These are phyloP conservation scores for Acrobasis consociella DNA, from an alignment of 2,888 invertebrate genomes.

Conservation along the genomic window DNA sequence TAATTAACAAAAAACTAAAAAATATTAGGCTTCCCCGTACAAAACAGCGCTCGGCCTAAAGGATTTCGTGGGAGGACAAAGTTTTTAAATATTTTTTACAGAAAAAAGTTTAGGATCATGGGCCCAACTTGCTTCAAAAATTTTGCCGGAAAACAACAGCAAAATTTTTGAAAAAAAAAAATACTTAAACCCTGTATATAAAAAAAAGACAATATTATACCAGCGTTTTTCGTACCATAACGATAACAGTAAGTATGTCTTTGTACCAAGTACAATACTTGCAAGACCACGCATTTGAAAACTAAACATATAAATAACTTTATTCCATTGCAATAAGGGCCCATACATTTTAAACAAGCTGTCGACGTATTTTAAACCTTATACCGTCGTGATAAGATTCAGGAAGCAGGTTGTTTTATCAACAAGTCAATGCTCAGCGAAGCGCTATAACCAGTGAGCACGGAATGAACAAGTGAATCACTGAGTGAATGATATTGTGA, in stretches of 20 bases:
- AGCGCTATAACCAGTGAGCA: slow-evolving; percentile 35
- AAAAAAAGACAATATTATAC: no score
- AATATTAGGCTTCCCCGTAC: no score
- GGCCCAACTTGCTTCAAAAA: no score
- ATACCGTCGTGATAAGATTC: neutral
- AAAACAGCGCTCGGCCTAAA: no score
- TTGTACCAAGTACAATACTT: neutral
- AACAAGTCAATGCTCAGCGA: slow-evolving; percentile 45
- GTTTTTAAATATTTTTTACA: no score
- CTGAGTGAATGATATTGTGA: slow-evolving; percentile 28
- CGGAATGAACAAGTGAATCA: slow-evolving; percentile 37
- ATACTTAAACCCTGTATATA: no score
- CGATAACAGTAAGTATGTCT: neutral
- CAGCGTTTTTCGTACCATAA: neutral
- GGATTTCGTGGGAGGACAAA: no score
- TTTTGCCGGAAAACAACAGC: no score
- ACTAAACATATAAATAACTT: neutral
- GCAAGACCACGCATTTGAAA: neutral
- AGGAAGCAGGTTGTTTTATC: slow-evolving; percentile 34
- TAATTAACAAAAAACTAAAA: no score
- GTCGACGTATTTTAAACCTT: slow-evolving; percentile 4
- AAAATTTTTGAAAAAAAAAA: no score
- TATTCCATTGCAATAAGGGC: neutral
- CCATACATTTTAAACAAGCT: slow-evolving; percentile 7
- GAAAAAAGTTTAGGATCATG: no score